These are phyloP conservation scores for Neoseiulus cucumeris DNA, from an alignment of 1,140 invertebrate species.

Conservation along the genomic window DNA sequence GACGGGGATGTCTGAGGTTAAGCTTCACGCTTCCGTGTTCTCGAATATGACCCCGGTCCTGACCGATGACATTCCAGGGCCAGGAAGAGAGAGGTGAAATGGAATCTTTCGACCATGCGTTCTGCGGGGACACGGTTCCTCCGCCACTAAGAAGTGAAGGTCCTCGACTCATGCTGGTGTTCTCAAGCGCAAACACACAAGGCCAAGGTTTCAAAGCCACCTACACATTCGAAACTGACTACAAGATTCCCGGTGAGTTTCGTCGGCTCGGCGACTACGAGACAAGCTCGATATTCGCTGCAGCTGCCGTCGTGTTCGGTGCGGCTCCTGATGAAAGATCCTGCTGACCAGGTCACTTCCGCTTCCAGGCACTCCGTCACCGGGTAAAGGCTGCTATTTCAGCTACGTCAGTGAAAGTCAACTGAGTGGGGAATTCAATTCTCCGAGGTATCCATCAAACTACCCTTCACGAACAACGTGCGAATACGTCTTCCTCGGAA, in stretches of 20 bases:
- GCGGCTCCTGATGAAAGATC: background rate
- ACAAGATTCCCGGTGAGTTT: conserved; percentile 14
- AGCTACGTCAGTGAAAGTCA: conserved; percentile 63
- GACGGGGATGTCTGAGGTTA: too few species aligned
- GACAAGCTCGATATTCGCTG: background rate
- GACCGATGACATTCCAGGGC: conserved; percentile 36
- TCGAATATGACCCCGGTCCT: too few species aligned
- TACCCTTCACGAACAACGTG: conserved; percentile 83
- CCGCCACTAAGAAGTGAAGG: conserved; percentile 57
- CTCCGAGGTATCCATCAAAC: conserved; percentile 79
- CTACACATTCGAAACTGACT: conserved; percentile 69
- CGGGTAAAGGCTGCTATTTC: conserved; percentile 67
- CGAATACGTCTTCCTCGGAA: conserved; percentile 61
- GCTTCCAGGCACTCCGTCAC: conserved; percentile 65
- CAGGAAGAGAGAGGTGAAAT: conserved; percentile 78
- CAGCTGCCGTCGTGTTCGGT: background rate
- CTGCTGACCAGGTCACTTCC: conserved; percentile 12
- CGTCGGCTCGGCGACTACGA: background rate
- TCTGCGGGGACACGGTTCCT: conserved; percentile 56
- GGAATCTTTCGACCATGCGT: conserved; percentile 74
- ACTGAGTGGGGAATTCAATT: conserved; percentile 78
- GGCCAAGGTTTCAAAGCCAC: conserved; percentile 75
- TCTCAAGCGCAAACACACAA: conserved; percentile 67
- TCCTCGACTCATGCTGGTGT: conserved; percentile 75
- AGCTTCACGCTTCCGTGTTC: too few species aligned